Evolutionary conservation across 1,140 invertebrate genomes (phyloP).

Genomic region (Drosophila albomicans): DNA sequence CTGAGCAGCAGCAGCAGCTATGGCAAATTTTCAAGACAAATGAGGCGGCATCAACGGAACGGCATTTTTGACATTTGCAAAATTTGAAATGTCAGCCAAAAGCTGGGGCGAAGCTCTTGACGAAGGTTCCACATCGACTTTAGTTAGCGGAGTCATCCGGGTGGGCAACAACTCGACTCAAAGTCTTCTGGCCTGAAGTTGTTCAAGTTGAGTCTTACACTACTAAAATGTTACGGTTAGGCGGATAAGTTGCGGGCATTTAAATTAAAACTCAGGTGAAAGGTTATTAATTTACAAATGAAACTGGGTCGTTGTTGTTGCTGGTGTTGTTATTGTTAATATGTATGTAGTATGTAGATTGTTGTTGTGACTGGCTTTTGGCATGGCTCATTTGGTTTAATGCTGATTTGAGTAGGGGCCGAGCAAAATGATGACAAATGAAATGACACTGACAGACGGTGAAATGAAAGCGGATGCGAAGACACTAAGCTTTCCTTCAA

Average conservation of each 20-base stretch:
- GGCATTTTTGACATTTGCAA: constrained; percentile 78
- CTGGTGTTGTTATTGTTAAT: constrained; percentile 33
- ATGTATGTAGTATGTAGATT: constrained; percentile 26
- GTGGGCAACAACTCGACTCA: constrained; percentile 24
- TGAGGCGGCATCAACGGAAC: constrained; percentile 57
- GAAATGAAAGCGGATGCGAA: constrained; percentile 41
- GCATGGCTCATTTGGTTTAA: constrained; percentile 73
- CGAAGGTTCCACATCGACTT: constrained; percentile 59
- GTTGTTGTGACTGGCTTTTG: constrained; percentile 26
- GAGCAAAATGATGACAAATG: constrained; percentile 55
- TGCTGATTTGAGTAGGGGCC: constrained; percentile 57
- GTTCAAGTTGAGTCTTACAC: background rate
- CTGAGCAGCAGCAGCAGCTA: constrained; percentile 24
- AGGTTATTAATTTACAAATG: constrained; percentile 79
- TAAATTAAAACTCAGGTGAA: constrained; percentile 82
- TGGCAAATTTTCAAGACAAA: constrained; percentile 71
- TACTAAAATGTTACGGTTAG: constrained; percentile 40
- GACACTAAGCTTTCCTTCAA: constrained; percentile 21
- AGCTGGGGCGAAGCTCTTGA: constrained; percentile 46
- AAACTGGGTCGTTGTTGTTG: constrained; percentile 63
- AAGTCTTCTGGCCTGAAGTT: background rate
- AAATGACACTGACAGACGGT: constrained; percentile 38
- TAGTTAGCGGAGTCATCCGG: constrained; percentile 32
- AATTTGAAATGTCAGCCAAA: constrained; percentile 79
- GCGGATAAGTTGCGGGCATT: constrained; percentile 64